A percentile compares a stretch with the other conserved stretches of the same genome.
phyloP scores from a whole-genome alignment of 2,888 invertebrate genomes.

The Callyntrura guangdongensis region DNA sequence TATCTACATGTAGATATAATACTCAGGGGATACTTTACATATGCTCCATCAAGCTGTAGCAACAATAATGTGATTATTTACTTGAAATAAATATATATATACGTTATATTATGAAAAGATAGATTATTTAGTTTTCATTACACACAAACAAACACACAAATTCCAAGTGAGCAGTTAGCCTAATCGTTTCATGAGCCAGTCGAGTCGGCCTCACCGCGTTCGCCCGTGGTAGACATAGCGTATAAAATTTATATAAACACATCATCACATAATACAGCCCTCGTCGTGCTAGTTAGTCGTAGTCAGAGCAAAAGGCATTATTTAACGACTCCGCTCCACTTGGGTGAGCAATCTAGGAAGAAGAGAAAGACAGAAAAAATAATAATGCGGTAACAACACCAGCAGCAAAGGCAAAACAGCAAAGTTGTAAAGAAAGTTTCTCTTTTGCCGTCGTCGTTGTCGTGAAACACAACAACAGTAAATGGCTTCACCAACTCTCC shows the following conservation, averaged over 20 bases:
- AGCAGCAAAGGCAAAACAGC: background rate
- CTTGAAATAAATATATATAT: slow-evolving; percentile 65
- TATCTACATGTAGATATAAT: slow-evolving; percentile 28
- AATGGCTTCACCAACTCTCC: slow-evolving; percentile 33
- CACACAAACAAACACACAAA: slow-evolving; percentile 41
- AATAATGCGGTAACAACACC: slow-evolving; percentile 14
- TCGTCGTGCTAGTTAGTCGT: slow-evolving; percentile 27
- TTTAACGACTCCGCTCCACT: slow-evolving; percentile 68
- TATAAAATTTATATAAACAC: slow-evolving; percentile 59
- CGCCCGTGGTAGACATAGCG: slow-evolving; percentile 62
- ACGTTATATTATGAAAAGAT: slow-evolving; percentile 66
- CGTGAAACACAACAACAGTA: slow-evolving; percentile 13
- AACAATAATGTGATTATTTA: slow-evolving; percentile 72
- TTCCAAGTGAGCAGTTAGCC: slow-evolving; percentile 66
- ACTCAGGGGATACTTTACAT: slow-evolving; percentile 73
- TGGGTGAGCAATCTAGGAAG: slow-evolving; percentile 63
- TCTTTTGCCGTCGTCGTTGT: slow-evolving; percentile 26
- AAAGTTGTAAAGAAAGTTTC: slow-evolving; percentile 66
- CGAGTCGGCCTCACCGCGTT: slow-evolving; percentile 57
- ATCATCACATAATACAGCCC: slow-evolving; percentile 29
- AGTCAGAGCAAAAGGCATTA: slow-evolving; percentile 44
- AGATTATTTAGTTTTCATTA: slow-evolving; percentile 76
- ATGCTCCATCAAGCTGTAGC: slow-evolving; percentile 75
- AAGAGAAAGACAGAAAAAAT: slow-evolving; percentile 38
- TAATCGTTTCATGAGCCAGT: slow-evolving; percentile 75